Base-by-base conservation (phyloP, 2,113 vertebrate genomes). In the Limnothrissa miodon region DNA sequence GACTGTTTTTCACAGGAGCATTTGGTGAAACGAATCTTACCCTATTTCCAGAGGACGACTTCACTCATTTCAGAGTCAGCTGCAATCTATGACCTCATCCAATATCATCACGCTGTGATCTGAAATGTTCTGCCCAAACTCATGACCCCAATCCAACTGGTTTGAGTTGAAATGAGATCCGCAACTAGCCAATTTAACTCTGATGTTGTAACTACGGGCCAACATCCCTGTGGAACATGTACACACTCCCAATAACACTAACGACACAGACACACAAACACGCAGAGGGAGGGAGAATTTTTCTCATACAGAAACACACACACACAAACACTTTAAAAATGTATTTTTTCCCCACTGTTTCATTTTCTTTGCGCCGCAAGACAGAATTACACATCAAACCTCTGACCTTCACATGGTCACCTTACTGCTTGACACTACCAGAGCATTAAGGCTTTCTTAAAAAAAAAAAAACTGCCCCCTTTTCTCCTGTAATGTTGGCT, bases 321-420 rank as follows among this genome's bases (percentile, higher is more conserved):
- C 56, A n/a, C 56, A 59, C 56, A 59, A 1, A 59, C 56, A 59
- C 10, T 29, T 15, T 2, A 33, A 36, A 36, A 62, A 62, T 4
- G n/a, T 17, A 4, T 36, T 29, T 56, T 56, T 21, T 70, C 29
- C 62, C 10, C 25, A 53, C 4, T 1, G 62, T 70, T 39, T 74
- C 66, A 74, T 74, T 74, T 74, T 36, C 29, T 33, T 10, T 15
- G 33, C 66, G 4, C 66, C 33, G 11, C 66, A 17, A 74, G 66
- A 74, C 66, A 13, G 17, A 74, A 74, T 74, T 36, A 74, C 66
- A 74, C 66, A 74, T 74, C 66, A 74, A 74, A 74, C 66, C 66
- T 74, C 13, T 74, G 33, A 74, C 66, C 29, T 74, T 13, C 11
- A 74, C 66, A 74, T 36, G 19, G 10, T 74, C 66, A 74, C 66